Evolutionary conservation across 1,140 invertebrate genomes (phyloP).

Genomic region (Chionoecetes opilio): DNA sequence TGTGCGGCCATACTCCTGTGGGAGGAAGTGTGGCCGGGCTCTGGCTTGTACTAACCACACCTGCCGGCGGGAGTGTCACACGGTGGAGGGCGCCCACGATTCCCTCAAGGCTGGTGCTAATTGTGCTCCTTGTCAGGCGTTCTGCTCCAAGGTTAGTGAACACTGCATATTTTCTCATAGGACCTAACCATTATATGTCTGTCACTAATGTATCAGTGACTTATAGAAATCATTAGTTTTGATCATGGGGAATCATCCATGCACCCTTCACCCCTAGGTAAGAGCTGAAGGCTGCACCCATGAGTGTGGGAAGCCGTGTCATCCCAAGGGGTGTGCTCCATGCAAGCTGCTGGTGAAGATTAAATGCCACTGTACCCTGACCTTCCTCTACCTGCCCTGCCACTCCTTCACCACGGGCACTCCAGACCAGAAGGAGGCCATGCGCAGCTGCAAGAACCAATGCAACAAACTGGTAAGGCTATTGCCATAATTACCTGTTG

Average conservation of each 20-base stretch:
- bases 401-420: slow-evolving; percentile 86
- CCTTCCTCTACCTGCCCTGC: slow-evolving; percentile 90
- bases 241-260: neutral
- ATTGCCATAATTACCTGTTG: too few species aligned
- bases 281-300: slow-evolving; percentile 92
- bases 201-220: too few species aligned
- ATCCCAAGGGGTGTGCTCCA: slow-evolving; percentile 85
- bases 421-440: slow-evolving; percentile 84
- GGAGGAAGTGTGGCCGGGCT: slow-evolving; percentile 88
- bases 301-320: slow-evolving; percentile 90
- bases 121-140: slow-evolving; percentile 90
- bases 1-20: slow-evolving; percentile 89
- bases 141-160: slow-evolving; percentile 86
- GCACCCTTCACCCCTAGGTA: slow-evolving; percentile 75
- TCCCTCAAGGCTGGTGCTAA: slow-evolving; percentile 83
- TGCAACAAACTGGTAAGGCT: slow-evolving; percentile 88
- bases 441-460: slow-evolving; percentile 91
- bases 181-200: too few species aligned
- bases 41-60: slow-evolving; percentile 92
- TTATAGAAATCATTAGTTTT: too few species aligned
- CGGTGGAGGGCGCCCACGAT: slow-evolving; percentile 83
- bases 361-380: slow-evolving; percentile 92
- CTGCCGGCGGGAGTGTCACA: slow-evolving; percentile 90
- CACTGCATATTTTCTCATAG: too few species aligned
- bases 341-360: slow-evolving; percentile 90